Evolutionary conservation across 2,888 invertebrate species (phyloP).

Genomic region (Mythimna ferrago): DNA sequence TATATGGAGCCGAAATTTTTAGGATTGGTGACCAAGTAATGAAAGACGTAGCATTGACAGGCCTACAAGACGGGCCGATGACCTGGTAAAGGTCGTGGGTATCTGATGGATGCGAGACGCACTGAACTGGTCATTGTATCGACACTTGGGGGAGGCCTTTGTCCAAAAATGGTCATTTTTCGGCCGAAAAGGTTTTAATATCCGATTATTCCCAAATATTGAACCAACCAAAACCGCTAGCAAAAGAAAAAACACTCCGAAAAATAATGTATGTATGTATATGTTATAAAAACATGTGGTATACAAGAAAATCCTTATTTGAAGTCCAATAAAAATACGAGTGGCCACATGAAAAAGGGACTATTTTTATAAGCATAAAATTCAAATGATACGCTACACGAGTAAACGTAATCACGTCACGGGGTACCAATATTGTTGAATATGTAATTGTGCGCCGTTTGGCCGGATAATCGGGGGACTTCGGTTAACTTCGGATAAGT

Average conservation of each 20-base stretch:
- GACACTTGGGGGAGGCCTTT: no score
- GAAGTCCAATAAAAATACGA: slow-evolving; percentile 44
- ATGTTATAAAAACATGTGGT: slow-evolving; percentile 25
- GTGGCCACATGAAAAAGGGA: slow-evolving; percentile 44
- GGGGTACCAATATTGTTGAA: slow-evolving; percentile 61
- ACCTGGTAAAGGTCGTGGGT: no score
- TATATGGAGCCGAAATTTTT: no score
- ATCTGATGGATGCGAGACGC: no score
- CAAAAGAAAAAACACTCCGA: not conserved
- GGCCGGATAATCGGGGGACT: slow-evolving; percentile 50
- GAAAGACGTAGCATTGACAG: no score
- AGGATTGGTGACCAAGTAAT: no score
- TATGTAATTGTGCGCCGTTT: slow-evolving; percentile 62
- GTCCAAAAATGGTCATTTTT: no score
- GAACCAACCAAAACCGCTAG: not conserved
- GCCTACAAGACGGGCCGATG: no score
- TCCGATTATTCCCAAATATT: not conserved
- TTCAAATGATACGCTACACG: slow-evolving; percentile 54
- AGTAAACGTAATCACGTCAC: slow-evolving; percentile 58
- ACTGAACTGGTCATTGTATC: no score
- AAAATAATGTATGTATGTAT: slow-evolving; percentile 5
- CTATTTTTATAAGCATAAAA: slow-evolving; percentile 50
- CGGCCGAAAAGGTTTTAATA: no score
- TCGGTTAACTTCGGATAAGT: slow-evolving; percentile 27
- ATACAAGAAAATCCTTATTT: slow-evolving; percentile 31